Evolutionary conservation across 2,797 vertebrate species (phyloP).

Genomic region (Microctenopoma stevenorrisi): DNA sequence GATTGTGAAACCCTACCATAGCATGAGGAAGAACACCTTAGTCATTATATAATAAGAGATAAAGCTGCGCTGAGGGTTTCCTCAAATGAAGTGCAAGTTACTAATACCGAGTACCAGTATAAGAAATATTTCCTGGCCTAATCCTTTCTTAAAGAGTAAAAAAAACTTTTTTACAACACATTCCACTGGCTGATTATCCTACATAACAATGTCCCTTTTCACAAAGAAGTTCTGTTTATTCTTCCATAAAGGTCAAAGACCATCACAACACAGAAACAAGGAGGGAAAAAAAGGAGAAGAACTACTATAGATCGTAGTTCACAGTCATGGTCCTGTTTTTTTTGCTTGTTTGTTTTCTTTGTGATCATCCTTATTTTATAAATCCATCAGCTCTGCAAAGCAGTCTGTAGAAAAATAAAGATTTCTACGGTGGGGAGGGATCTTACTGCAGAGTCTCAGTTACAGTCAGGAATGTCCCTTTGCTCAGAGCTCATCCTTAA

Average conservation of each 20-base stretch:
- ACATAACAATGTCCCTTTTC: not conserved
- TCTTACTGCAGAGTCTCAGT: not conserved
- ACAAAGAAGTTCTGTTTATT: not conserved
- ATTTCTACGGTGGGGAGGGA: not conserved
- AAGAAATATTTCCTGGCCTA: too few relatives aligned
- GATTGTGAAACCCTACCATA: not conserved
- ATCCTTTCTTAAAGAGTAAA: too few relatives aligned
- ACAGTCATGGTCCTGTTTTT: too few relatives aligned
- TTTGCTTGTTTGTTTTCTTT: too few relatives aligned
- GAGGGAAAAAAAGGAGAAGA: not conserved
- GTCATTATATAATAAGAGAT: not conserved
- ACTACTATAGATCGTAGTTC: not conserved
- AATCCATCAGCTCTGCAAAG: not conserved
- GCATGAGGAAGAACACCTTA: not conserved
- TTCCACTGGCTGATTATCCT: too few relatives aligned
- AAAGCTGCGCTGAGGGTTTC: not conserved
- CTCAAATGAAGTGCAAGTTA: too few relatives aligned
- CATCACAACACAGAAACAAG: not conserved
- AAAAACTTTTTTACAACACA: too few relatives aligned
- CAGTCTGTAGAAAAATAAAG: not conserved
- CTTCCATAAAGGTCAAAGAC: not conserved
- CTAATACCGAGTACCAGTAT: too few relatives aligned
- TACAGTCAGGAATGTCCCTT: slow-evolving; percentile 3
- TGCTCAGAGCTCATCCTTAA: slow-evolving; percentile 11
- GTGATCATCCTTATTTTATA: not conserved